Conservation (phyloP, 1,140 invertebrate genomes). For the Chrysopa pallens region DNA sequence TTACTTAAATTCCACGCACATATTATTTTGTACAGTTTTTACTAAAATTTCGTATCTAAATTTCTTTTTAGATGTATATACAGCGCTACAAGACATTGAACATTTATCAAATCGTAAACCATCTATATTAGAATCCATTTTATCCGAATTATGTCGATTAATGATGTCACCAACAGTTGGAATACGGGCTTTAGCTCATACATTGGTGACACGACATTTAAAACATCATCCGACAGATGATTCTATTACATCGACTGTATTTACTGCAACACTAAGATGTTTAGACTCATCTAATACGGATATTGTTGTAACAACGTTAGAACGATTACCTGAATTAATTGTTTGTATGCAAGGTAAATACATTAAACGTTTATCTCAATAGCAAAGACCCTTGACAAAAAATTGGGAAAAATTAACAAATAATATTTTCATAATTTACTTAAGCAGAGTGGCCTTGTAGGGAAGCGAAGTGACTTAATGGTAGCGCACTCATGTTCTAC, state of each 20-base stretch:
- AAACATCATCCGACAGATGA: slow-evolving; percentile 42
- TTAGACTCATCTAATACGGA: slow-evolving; percentile 60
- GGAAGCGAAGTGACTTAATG: too few species aligned
- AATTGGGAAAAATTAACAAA: too few species aligned
- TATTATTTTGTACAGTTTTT: slow-evolving; percentile 2
- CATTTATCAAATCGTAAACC: slow-evolving; percentile 47
- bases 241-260: slow-evolving; percentile 28
- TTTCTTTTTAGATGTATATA: slow-evolving; percentile 34
- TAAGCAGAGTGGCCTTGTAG: too few species aligned
- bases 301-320: slow-evolving; percentile 57
- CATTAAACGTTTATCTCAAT: slow-evolving; percentile 2
- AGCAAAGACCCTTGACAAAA: too few species aligned
- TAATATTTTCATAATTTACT: too few species aligned
- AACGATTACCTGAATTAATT: slow-evolving; percentile 65
- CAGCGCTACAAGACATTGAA: slow-evolving; percentile 52
- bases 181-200: slow-evolving; percentile 42
- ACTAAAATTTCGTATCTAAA: slow-evolving; percentile 10
- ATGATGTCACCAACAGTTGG: slow-evolving; percentile 40
- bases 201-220: slow-evolving; percentile 39
- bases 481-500: too few species aligned
- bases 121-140: slow-evolving; percentile 41
- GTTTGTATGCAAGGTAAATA: slow-evolving; percentile 54
- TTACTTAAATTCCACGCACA: slow-evolving; percentile 3
- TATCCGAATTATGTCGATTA: slow-evolving; percentile 38
- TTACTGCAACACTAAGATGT: slow-evolving; percentile 62